Evolutionary conservation across 2,797 vertebrate species (phyloP).

Genomic region (Myotis myotis): DNA sequence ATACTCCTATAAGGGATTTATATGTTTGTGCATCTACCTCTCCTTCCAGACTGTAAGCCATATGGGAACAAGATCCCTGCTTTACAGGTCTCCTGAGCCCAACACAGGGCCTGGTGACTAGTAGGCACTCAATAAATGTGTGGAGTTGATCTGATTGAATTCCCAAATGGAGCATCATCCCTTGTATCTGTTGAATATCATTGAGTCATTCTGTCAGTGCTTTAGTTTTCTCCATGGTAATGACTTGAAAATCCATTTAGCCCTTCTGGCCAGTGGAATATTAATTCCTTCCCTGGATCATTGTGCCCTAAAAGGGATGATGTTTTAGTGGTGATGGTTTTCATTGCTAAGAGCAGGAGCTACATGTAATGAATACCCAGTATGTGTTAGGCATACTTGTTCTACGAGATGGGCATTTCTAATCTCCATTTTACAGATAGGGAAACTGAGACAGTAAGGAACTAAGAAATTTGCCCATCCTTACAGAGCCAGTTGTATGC

Average conservation of each 20-base stretch:
- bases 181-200: neutral
- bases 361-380: neutral
- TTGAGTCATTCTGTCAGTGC: slow-evolving; percentile 6
- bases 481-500: neutral
- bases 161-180: neutral
- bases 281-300: neutral
- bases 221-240: neutral
- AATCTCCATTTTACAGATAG: neutral
- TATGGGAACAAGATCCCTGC: neutral
- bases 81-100: neutral
- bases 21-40: neutral
- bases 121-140: neutral
- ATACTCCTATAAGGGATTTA: neutral
- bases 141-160: slow-evolving; percentile 10
- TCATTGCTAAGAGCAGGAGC: neutral
- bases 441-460: neutral
- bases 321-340: neutral
- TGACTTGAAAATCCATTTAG: slow-evolving; percentile 25
- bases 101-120: neutral
- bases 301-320: neutral
- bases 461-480: neutral
- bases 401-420: neutral
- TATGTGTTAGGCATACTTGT: neutral
- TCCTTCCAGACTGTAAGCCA: neutral
- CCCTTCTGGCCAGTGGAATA: neutral